Evolutionary conservation across 2,888 invertebrate genomes (phyloP).

Genomic region (Eupithecia exiguata): DNA sequence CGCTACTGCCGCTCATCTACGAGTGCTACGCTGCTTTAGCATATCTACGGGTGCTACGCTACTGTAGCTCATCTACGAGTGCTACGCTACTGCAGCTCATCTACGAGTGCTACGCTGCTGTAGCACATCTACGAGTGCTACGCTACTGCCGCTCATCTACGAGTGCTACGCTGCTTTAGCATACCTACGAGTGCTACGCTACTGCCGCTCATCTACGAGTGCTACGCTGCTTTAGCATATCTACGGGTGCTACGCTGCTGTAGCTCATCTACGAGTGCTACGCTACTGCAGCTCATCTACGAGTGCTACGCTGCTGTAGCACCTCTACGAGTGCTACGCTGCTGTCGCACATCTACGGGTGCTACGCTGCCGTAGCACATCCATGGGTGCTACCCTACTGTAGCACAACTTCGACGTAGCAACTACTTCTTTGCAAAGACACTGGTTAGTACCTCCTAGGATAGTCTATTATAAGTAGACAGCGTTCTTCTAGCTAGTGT

Average conservation of each 20-base stretch:
- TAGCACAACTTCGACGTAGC: no score
- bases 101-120: background rate
- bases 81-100: background rate
- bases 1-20: background rate
- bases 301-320: background rate
- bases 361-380: background rate
- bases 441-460: background rate
- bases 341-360: background rate
- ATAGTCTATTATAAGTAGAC: background rate
- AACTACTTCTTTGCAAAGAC: background rate
- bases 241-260: no score
- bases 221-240: background rate
- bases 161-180: background rate
- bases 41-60: background rate
- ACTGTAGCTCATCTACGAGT: background rate
- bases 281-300: background rate
- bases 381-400: no score
- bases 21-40: background rate
- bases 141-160: background rate
- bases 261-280: background rate
- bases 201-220: background rate
- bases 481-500: background rate
- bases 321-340: background rate
- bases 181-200: no score
- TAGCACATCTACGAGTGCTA: background rate